Evolutionary conservation across 2,888 invertebrate species (phyloP), one percentile per base, ranked within the genome.

Genomic region (Amphipyra tragopoginis): DNA sequence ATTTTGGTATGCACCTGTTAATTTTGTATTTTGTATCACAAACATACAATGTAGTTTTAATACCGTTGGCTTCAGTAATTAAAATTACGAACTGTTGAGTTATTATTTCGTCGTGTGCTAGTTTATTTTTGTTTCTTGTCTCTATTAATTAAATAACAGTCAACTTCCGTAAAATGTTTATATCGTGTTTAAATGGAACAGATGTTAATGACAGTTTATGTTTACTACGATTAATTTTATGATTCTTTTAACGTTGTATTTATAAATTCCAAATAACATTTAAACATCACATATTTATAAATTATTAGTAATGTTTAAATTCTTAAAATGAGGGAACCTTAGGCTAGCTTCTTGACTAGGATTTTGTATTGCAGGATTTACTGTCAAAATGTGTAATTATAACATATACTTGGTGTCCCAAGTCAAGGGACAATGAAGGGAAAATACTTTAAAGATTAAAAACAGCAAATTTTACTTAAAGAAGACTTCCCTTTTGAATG

Each of bases 81-180:
- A 9, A 36, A 54, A 60, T 50, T 26, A 54, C 7, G 2, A 1
- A 8, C 7, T n/a, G 14, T 36, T 8, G 5, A 33, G 13, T 50
- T 34, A 14, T 51, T 50, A 13, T 43, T 21, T 4, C 5, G 8
- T 38, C 5, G 33, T 14, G 10, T 4, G 43, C 8, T 40, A n/a
- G 49, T 57, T 56, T 40, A 42, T 59, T 48, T 48, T 45, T 38
- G 13, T 53, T 42, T 42, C 34, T 50, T 49, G 9, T 42, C 15
- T 44, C 11, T 47, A 63, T 73, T 73, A 56, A 67, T 57, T 71
- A 63, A 47, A 54, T 73, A 54, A 33, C 45, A 44, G 69, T 53
- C 52, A 63, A 51, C 43, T 34, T 68, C 33, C 29, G 42, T 33
- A 45, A 42, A 34, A 36, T 50, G 50, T 73, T 68, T 53, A 57